Percentiles rank a stretch among this genome's conserved stretches.
Evolutionary conservation across 2,113 vertebrate species (phyloP).

Genomic region (Motacilla alba): DNA sequence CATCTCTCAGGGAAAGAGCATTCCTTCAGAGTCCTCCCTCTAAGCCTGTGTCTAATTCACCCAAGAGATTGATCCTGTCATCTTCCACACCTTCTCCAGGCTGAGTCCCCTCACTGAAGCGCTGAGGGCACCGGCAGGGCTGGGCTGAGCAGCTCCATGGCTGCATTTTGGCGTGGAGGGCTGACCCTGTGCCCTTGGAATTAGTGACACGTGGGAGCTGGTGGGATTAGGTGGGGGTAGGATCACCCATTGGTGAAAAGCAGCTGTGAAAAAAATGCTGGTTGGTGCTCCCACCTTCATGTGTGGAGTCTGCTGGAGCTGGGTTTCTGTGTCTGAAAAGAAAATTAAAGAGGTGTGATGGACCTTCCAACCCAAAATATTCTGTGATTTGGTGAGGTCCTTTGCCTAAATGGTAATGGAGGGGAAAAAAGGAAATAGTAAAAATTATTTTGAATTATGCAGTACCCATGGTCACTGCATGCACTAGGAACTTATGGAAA

Average conservation of each 20-base stretch:
- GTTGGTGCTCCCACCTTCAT: background rate
- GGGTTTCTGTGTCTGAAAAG: background rate
- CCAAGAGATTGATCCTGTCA: background rate
- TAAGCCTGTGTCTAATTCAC: background rate
- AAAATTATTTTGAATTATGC: background rate
- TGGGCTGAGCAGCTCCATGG: background rate
- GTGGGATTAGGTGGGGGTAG: background rate
- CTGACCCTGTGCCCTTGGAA: background rate
- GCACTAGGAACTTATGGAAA: background rate
- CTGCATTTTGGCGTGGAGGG: fast-evolving
- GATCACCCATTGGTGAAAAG: background rate
- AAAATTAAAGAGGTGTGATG: background rate
- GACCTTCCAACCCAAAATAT: background rate
- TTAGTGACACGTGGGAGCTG: fast-evolving
- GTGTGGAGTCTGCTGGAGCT: background rate
- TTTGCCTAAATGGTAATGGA: background rate
- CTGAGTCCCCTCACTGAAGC: fast-evolving
- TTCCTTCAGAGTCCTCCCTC: background rate
- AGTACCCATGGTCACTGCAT: background rate
- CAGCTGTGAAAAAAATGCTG: fast-evolving
- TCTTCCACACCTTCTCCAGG: background rate
- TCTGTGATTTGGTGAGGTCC: background rate
- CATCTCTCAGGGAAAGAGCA: background rate
- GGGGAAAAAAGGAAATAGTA: background rate
- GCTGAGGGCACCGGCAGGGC: background rate